These are phyloP conservation scores for Pomacea canaliculata DNA, from an alignment of 2,888 invertebrate species.

Conservation along the genomic window DNA sequence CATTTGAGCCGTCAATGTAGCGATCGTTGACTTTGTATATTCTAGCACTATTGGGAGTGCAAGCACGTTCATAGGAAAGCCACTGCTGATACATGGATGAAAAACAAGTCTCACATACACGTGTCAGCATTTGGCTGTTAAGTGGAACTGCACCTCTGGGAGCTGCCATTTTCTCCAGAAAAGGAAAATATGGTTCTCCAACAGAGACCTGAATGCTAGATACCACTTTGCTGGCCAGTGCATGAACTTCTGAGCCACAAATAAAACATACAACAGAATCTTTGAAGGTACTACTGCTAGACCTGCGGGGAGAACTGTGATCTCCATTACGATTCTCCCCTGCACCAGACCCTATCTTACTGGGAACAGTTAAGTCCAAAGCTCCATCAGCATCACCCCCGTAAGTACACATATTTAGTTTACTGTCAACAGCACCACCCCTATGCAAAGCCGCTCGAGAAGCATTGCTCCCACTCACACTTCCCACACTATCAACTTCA, in stretches of 20 bases:
- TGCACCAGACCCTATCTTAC: conserved; percentile 15
- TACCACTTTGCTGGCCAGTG: conserved; percentile 81
- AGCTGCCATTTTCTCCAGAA: conserved; percentile 84
- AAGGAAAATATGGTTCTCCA: conserved; percentile 88
- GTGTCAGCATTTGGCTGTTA: conserved; percentile 89
- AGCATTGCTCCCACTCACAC: neutral
- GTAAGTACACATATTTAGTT: conserved; percentile 4
- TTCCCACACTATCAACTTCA: neutral
- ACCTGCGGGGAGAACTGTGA: neutral
- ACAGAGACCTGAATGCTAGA: conserved; percentile 85
- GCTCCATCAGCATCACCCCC: conserved; percentile 42
- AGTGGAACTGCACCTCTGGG: conserved; percentile 89
- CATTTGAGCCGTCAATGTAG: conserved; percentile 37
- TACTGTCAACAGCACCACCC: conserved; percentile 2
- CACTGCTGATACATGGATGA: conserved; percentile 90
- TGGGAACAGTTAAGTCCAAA: conserved; percentile 54
- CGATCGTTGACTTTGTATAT: conserved; percentile 49
- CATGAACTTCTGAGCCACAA: conserved; percentile 85
- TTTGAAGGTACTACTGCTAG: conserved; percentile 12
- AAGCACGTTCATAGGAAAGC: conserved; percentile 78
- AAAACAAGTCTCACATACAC: conserved; percentile 88
- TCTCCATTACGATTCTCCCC: conserved; percentile 4
- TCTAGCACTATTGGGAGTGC: conserved; percentile 60
- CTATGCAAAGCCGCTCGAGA: conserved; percentile 12
- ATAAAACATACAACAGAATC: conserved; percentile 87